phyloP scores from a whole-genome alignment of 2,113 vertebrate genomes.

The Ptyas mucosa region DNA sequence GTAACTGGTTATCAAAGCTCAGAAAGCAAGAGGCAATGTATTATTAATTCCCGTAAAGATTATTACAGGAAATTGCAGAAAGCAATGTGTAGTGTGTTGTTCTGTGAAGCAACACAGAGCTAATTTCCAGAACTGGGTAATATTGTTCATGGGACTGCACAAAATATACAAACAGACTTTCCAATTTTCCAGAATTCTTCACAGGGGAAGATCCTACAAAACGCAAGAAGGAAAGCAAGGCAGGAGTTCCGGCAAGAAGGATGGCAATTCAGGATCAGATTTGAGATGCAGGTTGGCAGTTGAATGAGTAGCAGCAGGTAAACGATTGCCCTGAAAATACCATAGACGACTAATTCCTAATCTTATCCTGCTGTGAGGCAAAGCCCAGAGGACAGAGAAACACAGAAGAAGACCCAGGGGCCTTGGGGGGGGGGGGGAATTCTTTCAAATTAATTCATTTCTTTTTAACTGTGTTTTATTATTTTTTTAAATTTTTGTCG shows the following conservation, averaged over 20 bases:
- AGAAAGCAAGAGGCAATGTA: not conserved
- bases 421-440: too few species aligned
- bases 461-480: not conserved
- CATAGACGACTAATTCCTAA: not conserved
- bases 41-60: not conserved
- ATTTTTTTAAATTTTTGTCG: not conserved
- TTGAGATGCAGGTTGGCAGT: not conserved
- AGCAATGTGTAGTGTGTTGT: not conserved
- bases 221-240: not conserved
- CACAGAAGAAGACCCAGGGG: not conserved
- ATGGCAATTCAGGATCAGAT: not conserved
- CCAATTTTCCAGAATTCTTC: not conserved
- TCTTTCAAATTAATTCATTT: not conserved
- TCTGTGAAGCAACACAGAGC: not conserved
- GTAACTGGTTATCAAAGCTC: not conserved
- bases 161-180: not conserved
- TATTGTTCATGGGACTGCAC: not conserved
- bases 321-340: not conserved
- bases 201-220: not conserved
- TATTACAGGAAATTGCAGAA: not conserved
- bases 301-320: not conserved
- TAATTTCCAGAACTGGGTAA: not conserved
- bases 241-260: not conserved
- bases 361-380: not conserved
- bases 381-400: not conserved